phyloP scores from a whole-genome alignment of 2,797 vertebrate species.

The Trachurus trachurus region DNA sequence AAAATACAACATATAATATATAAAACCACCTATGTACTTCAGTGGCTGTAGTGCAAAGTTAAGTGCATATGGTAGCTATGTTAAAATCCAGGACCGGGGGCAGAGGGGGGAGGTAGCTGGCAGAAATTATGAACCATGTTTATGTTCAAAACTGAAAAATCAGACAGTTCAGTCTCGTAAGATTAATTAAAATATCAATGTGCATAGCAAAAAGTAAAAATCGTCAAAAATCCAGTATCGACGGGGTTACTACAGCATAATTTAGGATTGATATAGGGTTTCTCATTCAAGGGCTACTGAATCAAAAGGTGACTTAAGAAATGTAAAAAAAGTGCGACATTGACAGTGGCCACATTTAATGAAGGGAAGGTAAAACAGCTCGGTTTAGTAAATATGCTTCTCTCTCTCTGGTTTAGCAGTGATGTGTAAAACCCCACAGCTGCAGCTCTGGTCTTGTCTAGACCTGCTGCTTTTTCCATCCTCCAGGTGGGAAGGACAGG shows the following conservation, averaged over 20 bases:
- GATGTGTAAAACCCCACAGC: conserved; percentile 16
- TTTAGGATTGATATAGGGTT: background rate
- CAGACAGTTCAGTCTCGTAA: too few relatives aligned
- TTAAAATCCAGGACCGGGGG: too few relatives aligned
- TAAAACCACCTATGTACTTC: too few relatives aligned
- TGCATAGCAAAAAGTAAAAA: too few relatives aligned
- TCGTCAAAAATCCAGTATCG: too few relatives aligned
- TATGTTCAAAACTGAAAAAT: background rate
- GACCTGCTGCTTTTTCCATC: conserved; percentile 65
- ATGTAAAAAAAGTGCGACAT: background rate
- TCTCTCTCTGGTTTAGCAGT: background rate
- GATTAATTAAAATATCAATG: too few relatives aligned
- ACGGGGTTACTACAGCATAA: background rate
- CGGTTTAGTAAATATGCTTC: conserved; percentile 27
- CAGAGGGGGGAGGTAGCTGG: too few relatives aligned
- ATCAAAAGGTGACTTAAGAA: background rate
- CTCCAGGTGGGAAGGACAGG: conserved; percentile 57
- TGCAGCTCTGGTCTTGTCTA: conserved; percentile 36
- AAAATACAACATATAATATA: too few relatives aligned
- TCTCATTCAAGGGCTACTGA: background rate
- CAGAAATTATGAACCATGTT: too few relatives aligned
- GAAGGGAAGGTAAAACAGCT: conserved; percentile 10
- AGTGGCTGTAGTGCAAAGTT: too few relatives aligned
- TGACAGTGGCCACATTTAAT: background rate
- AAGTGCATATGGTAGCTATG: too few relatives aligned